These are phyloP conservation scores for Anas bahamensis DNA, from an alignment of 2,797 vertebrate species.

Conservation along the genomic window DNA sequence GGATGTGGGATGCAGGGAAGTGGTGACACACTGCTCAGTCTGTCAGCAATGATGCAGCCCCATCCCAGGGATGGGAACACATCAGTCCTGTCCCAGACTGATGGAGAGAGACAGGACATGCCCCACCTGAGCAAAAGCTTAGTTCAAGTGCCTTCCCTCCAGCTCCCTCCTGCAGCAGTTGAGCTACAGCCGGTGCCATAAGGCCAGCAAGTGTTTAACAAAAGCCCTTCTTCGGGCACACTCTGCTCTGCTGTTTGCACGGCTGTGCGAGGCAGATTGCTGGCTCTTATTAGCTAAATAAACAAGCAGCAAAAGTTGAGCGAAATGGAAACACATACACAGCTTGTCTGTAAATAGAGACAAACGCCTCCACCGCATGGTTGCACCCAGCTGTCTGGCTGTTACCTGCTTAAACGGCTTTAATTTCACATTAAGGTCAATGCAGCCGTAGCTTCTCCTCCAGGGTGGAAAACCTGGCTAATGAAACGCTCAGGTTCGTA, in stretches of 20 bases:
- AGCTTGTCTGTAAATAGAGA: slow-evolving; percentile 63
- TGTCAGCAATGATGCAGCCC: background rate
- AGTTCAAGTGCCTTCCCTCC: background rate
- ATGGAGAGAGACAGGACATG: background rate
- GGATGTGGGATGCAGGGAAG: background rate
- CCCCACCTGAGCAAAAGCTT: background rate
- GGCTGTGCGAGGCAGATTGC: slow-evolving; percentile 28
- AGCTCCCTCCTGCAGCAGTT: background rate
- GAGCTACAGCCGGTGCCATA: background rate
- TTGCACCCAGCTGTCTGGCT: slow-evolving; percentile 58
- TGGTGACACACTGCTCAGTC: background rate
- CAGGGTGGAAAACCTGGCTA: slow-evolving; percentile 11
- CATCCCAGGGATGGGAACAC: background rate
- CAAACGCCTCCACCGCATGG: slow-evolving; percentile 12
- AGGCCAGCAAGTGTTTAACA: background rate
- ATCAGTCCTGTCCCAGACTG: background rate
- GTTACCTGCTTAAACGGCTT: slow-evolving; percentile 54
- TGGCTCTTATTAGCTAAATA: slow-evolving; percentile 57
- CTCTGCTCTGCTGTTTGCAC: background rate
- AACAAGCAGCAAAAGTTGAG: slow-evolving; percentile 62
- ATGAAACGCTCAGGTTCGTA: background rate
- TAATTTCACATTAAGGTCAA: slow-evolving; percentile 53
- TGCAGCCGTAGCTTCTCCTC: background rate
- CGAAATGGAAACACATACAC: slow-evolving; percentile 31
- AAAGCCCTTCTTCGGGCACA: background rate